Evolutionary conservation across 2,888 invertebrate species (phyloP), one percentile per base, ranked within the genome.

Genomic region (Ophion costatus): DNA sequence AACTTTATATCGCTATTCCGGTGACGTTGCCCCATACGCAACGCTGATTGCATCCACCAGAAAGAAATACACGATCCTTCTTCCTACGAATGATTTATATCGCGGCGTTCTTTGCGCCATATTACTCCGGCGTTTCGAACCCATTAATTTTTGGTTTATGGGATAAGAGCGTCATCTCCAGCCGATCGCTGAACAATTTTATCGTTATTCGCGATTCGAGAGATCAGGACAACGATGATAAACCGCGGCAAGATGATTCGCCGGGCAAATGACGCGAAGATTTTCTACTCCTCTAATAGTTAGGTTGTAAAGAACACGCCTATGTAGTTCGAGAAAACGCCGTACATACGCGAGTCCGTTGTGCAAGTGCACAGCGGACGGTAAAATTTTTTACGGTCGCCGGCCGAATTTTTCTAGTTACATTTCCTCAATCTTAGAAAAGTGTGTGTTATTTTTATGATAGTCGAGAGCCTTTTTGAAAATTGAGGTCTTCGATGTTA

Each of bases 1-100:
- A 42, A 51, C 66, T 82, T 82, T 71, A 67, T 71, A 77, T 73
- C 67, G 67, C 66, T 73, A 73, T 82, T 71, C 45, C 45, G 14
- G 29, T 59, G 33, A 63, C 24, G 38, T 67, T 77, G 42, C 59
- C 63, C 22, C 66, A 77, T 66, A 61, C 51, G 64, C 5, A 74
- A 22, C 79, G 69, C 45, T 79, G 83, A 83, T 83, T 79, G 83
- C 73, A 78, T 83, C 78, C 67, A 67, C 78, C 61, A 73, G 78
- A 71, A 82, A 22, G 73, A 78, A 82, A 78, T 74, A 61, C 73
- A 67, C 71, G 22, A 29, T 67, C 17, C 22, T 69, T 77, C 56
- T 64, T 57, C 70, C 42, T 45, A 20, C 51, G 38, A 70, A 57
- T n/a, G 74, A 79, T 69, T 79, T 57, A 64, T 57, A 59, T 45